These are phyloP conservation scores for Pseudorectes ferrugineus DNA, from an alignment of 2,113 vertebrate genomes.

Conservation along the genomic window DNA sequence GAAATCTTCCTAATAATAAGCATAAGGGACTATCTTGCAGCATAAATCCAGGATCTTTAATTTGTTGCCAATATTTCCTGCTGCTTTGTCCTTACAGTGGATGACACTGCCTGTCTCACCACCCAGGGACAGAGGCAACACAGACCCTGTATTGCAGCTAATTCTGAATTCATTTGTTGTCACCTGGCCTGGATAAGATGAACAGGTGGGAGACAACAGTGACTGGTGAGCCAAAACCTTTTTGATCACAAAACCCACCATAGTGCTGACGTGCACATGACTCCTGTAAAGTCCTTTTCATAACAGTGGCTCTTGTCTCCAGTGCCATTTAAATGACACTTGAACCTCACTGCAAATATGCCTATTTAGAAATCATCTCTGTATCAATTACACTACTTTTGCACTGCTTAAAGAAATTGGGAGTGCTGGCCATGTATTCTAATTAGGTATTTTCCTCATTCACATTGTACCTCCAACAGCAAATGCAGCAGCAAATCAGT, in stretches of 20 bases:
- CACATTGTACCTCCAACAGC: neutral
- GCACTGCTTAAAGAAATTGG: neutral
- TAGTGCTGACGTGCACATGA: fast-evolving
- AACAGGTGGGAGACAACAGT: neutral
- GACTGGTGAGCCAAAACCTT: neutral
- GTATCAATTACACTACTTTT: neutral
- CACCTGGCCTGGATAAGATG: neutral
- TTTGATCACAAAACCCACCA: neutral
- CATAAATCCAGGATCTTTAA: neutral
- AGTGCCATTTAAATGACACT: neutral
- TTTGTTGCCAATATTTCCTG: neutral
- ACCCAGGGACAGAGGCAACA: neutral
- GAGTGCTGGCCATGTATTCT: neutral
- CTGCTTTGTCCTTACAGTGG: neutral
- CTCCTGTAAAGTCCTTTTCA: neutral
- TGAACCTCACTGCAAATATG: neutral
- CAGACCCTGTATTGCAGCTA: neutral
- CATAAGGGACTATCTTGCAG: neutral
- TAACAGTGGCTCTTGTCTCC: neutral
- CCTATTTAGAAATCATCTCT: neutral
- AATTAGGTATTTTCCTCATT: neutral
- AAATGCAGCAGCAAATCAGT: neutral
- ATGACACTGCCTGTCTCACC: neutral
- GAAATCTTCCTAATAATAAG: neutral
- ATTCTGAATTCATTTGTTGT: neutral